phyloP scores from a whole-genome alignment of 1,140 invertebrate species.

The Acromyrmex echinatior region DNA sequence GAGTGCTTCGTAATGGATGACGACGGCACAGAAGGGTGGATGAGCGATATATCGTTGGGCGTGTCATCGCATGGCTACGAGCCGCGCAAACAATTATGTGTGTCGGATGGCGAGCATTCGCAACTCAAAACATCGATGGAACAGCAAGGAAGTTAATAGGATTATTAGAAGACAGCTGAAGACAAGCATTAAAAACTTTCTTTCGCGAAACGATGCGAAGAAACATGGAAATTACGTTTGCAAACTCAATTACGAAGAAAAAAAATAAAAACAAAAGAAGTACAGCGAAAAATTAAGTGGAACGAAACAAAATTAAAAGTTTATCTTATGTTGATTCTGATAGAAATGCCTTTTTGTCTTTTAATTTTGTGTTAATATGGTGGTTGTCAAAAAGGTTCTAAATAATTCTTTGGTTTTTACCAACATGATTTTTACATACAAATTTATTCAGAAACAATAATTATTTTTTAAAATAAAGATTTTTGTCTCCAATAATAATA shows the following conservation, averaged over 20 bases:
- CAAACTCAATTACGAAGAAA: background rate
- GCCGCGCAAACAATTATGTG: conserved; percentile 60
- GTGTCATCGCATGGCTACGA: conserved; percentile 66
- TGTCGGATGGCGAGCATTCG: conserved; percentile 26
- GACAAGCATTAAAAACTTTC: conserved; percentile 1
- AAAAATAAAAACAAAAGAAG: background rate
- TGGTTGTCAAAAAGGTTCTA: background rate
- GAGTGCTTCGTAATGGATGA: conserved; percentile 71
- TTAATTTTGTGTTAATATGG: background rate
- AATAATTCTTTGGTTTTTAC: too few species aligned
- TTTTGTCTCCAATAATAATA: too few species aligned
- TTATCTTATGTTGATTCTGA: background rate
- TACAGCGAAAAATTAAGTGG: background rate
- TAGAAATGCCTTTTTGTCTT: background rate
- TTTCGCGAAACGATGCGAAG: background rate
- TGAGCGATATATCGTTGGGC: conserved; percentile 71
- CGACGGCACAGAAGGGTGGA: conserved; percentile 72
- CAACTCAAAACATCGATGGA: conserved; percentile 41
- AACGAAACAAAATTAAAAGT: background rate
- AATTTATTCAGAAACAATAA: too few species aligned
- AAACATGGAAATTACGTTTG: background rate
- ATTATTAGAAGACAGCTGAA: conserved; percentile 18
- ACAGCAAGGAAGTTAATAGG: conserved; percentile 34
- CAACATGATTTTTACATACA: too few species aligned
- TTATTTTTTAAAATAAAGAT: too few species aligned